Conservation (phyloP, 2,113 vertebrate genomes). For the Enhydra lutris region DNA sequence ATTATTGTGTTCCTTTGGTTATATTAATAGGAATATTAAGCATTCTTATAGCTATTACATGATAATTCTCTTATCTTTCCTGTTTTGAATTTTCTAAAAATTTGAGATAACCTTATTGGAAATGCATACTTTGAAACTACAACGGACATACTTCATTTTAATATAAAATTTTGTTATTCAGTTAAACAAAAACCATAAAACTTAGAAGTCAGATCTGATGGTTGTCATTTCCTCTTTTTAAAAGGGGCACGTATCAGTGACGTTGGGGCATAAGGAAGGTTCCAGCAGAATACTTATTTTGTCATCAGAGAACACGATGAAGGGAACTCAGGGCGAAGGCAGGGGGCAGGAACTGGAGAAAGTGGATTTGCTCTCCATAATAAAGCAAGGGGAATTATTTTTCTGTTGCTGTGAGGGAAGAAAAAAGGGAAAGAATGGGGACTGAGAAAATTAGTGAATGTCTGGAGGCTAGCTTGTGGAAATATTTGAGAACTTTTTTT, state of each 20-base stretch:
- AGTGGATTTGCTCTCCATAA: not conserved
- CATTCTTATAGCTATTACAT: not conserved
- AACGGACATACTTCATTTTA: not conserved
- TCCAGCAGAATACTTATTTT: not conserved
- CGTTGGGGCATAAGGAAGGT: not conserved
- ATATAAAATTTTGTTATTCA: not conserved
- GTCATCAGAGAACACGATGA: not conserved
- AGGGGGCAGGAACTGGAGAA: not conserved
- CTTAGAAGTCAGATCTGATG: not conserved
- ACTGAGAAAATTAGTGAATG: not conserved
- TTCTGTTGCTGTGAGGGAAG: not conserved
- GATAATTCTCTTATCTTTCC: not conserved
- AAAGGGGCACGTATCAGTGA: not conserved
- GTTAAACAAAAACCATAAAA: not conserved
- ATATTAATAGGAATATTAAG: not conserved
- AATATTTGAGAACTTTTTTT: not conserved
- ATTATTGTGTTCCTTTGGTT: not conserved
- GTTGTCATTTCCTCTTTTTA: not conserved
- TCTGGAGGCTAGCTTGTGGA: not conserved
- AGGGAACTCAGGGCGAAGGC: not conserved
- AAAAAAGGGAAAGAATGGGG: not conserved
- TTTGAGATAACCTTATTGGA: not conserved
- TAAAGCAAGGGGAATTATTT: not conserved
- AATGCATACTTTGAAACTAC: not conserved
- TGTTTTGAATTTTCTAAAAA: not conserved